phyloP scores from a whole-genome alignment of 2,797 vertebrate genomes.

The Salmo trutta region DNA sequence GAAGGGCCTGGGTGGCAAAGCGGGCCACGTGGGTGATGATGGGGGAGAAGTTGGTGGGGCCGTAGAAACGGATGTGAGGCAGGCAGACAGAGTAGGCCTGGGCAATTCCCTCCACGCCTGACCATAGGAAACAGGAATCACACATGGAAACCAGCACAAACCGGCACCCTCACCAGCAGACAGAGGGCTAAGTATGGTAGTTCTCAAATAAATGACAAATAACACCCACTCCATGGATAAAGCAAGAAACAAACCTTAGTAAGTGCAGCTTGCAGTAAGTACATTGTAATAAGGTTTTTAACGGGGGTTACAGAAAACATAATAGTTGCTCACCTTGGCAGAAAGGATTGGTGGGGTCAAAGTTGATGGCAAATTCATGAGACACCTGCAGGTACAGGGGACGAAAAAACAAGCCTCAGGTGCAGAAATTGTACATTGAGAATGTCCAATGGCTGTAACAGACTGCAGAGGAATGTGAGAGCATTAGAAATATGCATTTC shows the following conservation, averaged over 20 bases:
- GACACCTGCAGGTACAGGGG: slow-evolving; percentile 82
- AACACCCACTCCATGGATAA: neutral
- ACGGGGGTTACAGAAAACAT: neutral
- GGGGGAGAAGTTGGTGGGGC: slow-evolving; percentile 96
- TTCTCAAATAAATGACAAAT: neutral
- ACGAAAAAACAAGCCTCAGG: neutral
- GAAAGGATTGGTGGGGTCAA: slow-evolving; percentile 96
- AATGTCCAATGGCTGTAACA: neutral
- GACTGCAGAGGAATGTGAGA: neutral
- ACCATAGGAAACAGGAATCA: slow-evolving; percentile 11
- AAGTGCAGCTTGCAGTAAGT: neutral
- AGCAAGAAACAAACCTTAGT: neutral
- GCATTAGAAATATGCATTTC: neutral
- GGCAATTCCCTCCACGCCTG: slow-evolving; percentile 95
- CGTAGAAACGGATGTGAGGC: slow-evolving; percentile 96
- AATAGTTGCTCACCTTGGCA: slow-evolving; percentile 84
- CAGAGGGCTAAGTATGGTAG: neutral
- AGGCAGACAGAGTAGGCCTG: slow-evolving; percentile 92
- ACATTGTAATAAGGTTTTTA: neutral
- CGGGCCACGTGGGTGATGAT: slow-evolving; percentile 96
- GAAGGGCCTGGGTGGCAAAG: slow-evolving; percentile 91
- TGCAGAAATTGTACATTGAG: neutral
- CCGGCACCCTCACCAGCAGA: neutral
- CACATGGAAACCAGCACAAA: slow-evolving; percentile 8
- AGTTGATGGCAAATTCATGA: slow-evolving; percentile 99